Conservation (phyloP, 2,888 invertebrate species). For the Lepidochitona cinerea region DNA sequence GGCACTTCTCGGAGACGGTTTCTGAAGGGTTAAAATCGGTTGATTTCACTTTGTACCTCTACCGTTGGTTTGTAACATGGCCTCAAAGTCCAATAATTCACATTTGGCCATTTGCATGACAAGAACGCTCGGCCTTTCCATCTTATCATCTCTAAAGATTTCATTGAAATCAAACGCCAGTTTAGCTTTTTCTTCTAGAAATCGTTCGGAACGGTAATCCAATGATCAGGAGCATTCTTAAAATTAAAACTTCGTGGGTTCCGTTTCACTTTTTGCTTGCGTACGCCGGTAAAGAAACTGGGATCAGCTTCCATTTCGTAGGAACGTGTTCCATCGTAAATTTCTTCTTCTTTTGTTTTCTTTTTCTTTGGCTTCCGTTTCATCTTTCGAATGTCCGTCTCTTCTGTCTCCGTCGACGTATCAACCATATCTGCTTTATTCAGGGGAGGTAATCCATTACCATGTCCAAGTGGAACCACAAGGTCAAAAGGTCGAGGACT, state of each 20-base stretch:
- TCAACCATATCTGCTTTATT: neutral
- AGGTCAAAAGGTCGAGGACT: neutral
- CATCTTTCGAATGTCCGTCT: neutral
- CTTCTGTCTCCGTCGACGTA: conserved; percentile 36
- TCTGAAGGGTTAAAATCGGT: too few species aligned
- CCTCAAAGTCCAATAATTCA: too few species aligned
- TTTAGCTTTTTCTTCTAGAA: too few species aligned
- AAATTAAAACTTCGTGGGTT: conserved; percentile 32
- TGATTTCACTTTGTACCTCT: too few species aligned
- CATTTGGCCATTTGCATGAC: too few species aligned
- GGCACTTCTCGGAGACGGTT: too few species aligned
- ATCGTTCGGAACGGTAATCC: neutral
- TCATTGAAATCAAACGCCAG: too few species aligned
- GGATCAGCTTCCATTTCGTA: conserved; percentile 46
- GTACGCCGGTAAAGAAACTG: conserved; percentile 40
- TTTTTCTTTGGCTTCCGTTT: conserved; percentile 36
- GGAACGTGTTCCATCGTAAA: conserved; percentile 48
- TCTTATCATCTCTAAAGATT: too few species aligned
- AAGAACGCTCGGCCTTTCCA: too few species aligned
- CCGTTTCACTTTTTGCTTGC: conserved; percentile 45
- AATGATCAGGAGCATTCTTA: neutral
- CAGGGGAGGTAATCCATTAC: conserved; percentile 29
- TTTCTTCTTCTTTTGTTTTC: conserved; percentile 40
- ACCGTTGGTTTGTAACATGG: too few species aligned
- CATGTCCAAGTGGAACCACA: conserved; percentile 12